Evolutionary conservation across 1,140 invertebrate species (phyloP), one percentile per base, ranked within the genome.

Genomic region (Whitmania pigra): DNA sequence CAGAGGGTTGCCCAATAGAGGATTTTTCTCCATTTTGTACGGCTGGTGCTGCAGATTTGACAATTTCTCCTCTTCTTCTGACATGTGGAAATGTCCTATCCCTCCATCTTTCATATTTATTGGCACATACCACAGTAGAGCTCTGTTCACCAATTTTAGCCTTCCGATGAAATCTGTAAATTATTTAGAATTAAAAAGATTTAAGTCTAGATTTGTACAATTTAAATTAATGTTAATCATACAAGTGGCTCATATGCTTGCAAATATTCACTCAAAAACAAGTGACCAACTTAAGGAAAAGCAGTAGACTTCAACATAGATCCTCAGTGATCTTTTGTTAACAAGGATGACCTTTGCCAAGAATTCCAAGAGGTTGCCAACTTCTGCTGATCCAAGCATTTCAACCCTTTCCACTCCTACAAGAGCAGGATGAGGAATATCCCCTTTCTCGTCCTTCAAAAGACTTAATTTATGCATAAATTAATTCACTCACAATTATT

Each of bases 351-450:
- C 57, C 57, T 4, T 22, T 22, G 22, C 57, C 11, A 63, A 13
- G 20, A 63, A 63, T 15, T 63, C 57, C 57, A 63, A 6, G 22
- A 63, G 22, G 29, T 63, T 31, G 22, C 57, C 57, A 18, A 63
- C 57, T 25, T 13, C 57, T 25, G 57, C 57, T 31, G 57, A 63
- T 31, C 57, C 57, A 11, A 31, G 22, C 22, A 63, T 63, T 31
- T 63, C 57, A 63, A 63, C 18, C 15, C 57, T 63, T 31, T 63
- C 57, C 57, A 63, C 57, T 7, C 57, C 57, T 7, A 63, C 57
- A 22, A 63, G 29, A 63, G 29, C 57, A 25, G 57, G 57, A 17
- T 63, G 57, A n/a, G 57, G 57, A 13, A 20, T 22, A 9, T 63
- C 29, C 22, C 29, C 29, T 22, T 25, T 63, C 22, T 22, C 57